phyloP scores from a whole-genome alignment of 1,140 invertebrate genomes.

The Drosophila melanogaster region DNA sequence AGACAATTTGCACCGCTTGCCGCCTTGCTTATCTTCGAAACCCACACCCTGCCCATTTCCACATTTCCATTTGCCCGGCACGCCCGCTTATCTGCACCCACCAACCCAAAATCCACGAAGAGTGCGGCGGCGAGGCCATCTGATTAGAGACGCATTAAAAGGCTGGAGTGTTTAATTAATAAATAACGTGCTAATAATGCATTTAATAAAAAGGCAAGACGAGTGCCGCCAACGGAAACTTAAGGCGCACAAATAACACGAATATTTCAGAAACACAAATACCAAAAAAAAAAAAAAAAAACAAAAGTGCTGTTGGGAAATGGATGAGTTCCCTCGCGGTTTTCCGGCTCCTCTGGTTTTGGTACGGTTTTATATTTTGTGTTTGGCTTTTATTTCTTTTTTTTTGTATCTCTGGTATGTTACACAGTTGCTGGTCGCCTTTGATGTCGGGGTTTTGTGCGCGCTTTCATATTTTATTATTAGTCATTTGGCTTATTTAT shows the following conservation, averaged over 20 bases:
- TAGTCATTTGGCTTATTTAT: slow-evolving; percentile 82
- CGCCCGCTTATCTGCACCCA: slow-evolving; percentile 52
- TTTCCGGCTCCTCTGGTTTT: slow-evolving; percentile 22
- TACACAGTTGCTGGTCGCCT: slow-evolving; percentile 48
- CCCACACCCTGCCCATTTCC: slow-evolving; percentile 49
- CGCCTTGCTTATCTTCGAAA: slow-evolving; percentile 40
- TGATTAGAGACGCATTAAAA: slow-evolving; percentile 67
- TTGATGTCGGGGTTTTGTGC: slow-evolving; percentile 64
- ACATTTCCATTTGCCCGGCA: slow-evolving; percentile 55
- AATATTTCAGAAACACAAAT: slow-evolving; percentile 34
- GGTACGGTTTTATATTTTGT: slow-evolving; percentile 34
- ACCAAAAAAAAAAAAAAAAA: slow-evolving; percentile 12
- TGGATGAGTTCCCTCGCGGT: slow-evolving; percentile 46
- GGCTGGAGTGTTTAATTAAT: slow-evolving; percentile 78
- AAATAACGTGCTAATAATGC: slow-evolving; percentile 81
- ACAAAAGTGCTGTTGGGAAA: slow-evolving; percentile 33
- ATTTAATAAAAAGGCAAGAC: slow-evolving; percentile 58
- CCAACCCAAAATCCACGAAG: slow-evolving; percentile 14
- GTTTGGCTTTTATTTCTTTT: background rate
- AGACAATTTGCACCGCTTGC: slow-evolving; percentile 35
- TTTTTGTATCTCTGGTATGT: slow-evolving; percentile 12
- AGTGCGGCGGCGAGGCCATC: slow-evolving; percentile 26
- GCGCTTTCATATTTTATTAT: slow-evolving; percentile 80
- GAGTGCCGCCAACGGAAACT: slow-evolving; percentile 19
- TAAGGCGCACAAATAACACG: slow-evolving; percentile 24